Conservation (phyloP, 2,113 vertebrate species). For the Taxidea taxus region DNA sequence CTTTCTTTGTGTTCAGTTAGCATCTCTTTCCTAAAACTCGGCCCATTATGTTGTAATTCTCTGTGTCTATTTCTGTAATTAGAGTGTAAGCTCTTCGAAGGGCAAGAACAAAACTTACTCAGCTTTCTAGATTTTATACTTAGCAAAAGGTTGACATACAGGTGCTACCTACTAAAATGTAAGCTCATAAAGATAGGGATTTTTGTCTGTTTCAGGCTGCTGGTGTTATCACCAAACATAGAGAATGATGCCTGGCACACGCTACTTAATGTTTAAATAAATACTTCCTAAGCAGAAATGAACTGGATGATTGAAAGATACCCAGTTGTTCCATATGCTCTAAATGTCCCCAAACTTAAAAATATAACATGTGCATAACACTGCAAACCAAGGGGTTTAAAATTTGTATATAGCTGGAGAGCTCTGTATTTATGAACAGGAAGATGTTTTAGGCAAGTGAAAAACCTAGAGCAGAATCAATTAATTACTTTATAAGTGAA, state of each 20-base stretch:
- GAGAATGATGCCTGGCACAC: background rate
- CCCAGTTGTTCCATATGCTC: background rate
- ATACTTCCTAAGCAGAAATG: background rate
- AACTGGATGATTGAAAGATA: background rate
- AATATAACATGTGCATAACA: background rate
- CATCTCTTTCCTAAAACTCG: background rate
- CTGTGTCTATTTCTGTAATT: background rate
- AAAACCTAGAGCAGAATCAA: background rate
- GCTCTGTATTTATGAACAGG: background rate
- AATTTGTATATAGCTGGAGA: background rate
- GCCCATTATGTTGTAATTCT: background rate
- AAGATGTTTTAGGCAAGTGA: background rate
- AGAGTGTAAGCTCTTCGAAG: background rate
- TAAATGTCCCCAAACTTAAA: background rate
- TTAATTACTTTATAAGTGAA: background rate
- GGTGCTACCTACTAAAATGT: background rate
- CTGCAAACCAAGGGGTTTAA: background rate
- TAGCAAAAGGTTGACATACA: background rate
- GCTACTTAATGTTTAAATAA: background rate
- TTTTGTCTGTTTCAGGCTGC: background rate
- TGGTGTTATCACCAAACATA: background rate
- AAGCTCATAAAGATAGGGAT: background rate
- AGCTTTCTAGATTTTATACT: background rate
- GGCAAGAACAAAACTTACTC: background rate
- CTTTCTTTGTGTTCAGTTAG: background rate